Conservation (phyloP, 2,113 vertebrate genomes). For the Scomber japonicus region DNA sequence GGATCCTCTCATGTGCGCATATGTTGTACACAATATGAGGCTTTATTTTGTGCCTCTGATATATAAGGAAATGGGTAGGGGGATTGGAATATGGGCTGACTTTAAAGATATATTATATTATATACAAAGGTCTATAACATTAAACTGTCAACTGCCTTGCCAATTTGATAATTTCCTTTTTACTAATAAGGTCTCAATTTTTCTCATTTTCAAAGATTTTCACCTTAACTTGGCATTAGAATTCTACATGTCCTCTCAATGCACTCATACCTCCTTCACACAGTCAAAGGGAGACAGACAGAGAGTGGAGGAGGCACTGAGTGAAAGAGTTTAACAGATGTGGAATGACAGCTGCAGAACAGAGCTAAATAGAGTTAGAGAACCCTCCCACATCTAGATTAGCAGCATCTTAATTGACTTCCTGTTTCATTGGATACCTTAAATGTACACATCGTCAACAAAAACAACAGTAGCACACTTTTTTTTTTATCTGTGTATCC, state of each 20-base stretch:
- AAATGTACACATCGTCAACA: constrained; percentile 16
- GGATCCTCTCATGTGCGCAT: constrained; percentile 55
- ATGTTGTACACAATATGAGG: constrained; percentile 42
- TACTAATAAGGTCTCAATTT: neutral
- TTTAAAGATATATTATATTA: neutral
- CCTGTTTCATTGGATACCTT: constrained; percentile 17
- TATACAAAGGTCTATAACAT: neutral
- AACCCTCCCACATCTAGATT: neutral
- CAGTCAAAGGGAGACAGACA: neutral
- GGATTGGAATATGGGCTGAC: neutral
- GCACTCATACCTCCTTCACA: neutral
- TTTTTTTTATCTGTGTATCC: neutral
- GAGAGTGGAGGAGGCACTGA: constrained; percentile 11
- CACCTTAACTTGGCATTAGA: neutral
- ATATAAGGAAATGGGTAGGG: neutral
- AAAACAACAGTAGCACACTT: neutral
- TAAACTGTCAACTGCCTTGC: neutral
- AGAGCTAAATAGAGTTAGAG: constrained; percentile 32
- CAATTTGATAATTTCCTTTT: neutral
- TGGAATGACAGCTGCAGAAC: constrained; percentile 38
- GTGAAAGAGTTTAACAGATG: constrained; percentile 20
- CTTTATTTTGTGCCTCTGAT: constrained; percentile 21
- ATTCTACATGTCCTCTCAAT: neutral
- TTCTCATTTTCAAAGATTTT: neutral
- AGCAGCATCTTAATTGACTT: constrained; percentile 14